Evolutionary conservation across 2,797 vertebrate species (phyloP).

Genomic region (Cyclura pinguis): DNA sequence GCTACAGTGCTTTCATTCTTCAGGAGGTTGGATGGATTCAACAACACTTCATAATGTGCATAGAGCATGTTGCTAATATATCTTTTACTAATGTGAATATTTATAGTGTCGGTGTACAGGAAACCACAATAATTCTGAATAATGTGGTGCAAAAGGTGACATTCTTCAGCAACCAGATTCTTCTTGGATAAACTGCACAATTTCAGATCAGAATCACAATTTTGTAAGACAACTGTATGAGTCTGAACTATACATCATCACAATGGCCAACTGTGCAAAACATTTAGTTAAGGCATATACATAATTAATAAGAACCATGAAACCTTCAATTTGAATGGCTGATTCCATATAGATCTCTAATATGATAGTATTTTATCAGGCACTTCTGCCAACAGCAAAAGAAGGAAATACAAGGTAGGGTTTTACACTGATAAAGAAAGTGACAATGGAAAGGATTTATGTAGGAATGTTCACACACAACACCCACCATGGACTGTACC

Average conservation of each 20-base stretch:
- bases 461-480: not conserved
- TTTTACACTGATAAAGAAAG: not conserved
- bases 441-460: not conserved
- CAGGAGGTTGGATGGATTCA: not conserved
- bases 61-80: not conserved
- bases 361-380: conserved; percentile 21
- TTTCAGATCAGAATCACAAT: conserved; percentile 17
- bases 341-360: conserved; percentile 1
- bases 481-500: not conserved
- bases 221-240: not conserved
- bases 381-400: conserved; percentile 28
- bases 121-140: not conserved
- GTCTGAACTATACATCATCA: not conserved
- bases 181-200: not conserved
- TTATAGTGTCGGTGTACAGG: not conserved
- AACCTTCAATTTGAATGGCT: conserved; percentile 12
- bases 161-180: not conserved
- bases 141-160: not conserved
- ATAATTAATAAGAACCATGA: conserved; percentile 3
- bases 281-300: conserved; percentile 33
- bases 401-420: not conserved
- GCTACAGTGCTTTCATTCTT: not conserved
- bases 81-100: not conserved
- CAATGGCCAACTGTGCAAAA: not conserved
- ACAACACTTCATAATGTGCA: conserved; percentile 7